A percentile compares a stretch with the other conserved stretches of the same genome.
Conservation (phyloP, 2,888 invertebrate species). For the Drosophila yooni region DNA sequence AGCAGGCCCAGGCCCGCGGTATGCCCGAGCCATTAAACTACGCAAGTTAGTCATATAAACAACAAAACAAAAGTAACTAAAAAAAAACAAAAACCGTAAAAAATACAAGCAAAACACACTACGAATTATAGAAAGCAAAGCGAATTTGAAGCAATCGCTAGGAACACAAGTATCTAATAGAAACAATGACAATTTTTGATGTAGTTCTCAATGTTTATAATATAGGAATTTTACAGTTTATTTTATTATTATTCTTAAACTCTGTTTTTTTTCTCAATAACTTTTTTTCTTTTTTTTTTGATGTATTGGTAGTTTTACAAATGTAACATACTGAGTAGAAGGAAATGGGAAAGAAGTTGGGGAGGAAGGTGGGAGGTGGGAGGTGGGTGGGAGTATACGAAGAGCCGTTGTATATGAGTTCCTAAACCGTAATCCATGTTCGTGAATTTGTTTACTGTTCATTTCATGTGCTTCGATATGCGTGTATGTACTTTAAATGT, state of each 20-base stretch:
- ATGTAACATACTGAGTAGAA: slow-evolving; percentile 42
- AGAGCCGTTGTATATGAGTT: slow-evolving; percentile 79
- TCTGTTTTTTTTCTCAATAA: background rate
- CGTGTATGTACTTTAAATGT: slow-evolving; percentile 75
- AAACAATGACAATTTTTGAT: slow-evolving; percentile 33
- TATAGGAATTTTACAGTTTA: slow-evolving; percentile 3
- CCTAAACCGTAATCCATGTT: slow-evolving; percentile 79
- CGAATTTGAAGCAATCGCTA: slow-evolving; percentile 22
- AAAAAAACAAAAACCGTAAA: slow-evolving; percentile 1
- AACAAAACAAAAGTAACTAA: slow-evolving; percentile 18
- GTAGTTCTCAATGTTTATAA: slow-evolving; percentile 53
- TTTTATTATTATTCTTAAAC: background rate
- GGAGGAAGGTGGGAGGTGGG: background rate
- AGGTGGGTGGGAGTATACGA: slow-evolving; percentile 2
- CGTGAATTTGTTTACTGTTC: slow-evolving; percentile 79
- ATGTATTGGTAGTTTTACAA: background rate
- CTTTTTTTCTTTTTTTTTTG: background rate
- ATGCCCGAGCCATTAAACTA: slow-evolving; percentile 63
- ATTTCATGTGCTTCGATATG: slow-evolving; percentile 78
- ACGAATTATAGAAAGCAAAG: slow-evolving; percentile 32
- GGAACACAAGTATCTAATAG: slow-evolving; percentile 23
- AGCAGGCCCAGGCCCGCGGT: slow-evolving; percentile 57
- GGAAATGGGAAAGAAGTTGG: slow-evolving; percentile 3
- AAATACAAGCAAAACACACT: slow-evolving; percentile 1
- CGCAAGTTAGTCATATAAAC: slow-evolving; percentile 40